phyloP scores from a whole-genome alignment of 2,888 invertebrate species.

The Hetaerina titia region DNA sequence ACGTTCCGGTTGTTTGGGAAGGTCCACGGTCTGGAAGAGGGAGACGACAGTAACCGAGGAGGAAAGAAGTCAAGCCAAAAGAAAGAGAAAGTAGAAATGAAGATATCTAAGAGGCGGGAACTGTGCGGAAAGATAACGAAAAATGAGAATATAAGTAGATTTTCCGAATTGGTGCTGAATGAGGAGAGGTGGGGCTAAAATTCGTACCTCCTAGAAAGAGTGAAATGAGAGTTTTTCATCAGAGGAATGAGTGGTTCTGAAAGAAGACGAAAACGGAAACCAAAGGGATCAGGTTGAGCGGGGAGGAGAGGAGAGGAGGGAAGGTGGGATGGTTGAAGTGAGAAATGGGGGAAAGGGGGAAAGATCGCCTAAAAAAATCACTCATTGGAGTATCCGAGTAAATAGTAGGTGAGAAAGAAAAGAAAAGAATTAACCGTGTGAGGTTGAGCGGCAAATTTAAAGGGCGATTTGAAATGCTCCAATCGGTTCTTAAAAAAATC shows the following conservation, averaged over 20 bases:
- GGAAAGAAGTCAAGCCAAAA: not conserved
- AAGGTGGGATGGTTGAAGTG: no score
- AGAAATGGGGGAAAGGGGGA: not conserved
- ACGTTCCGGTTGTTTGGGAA: not conserved
- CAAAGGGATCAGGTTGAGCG: not conserved
- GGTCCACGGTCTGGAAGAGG: not conserved
- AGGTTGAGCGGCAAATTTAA: conserved; percentile 15
- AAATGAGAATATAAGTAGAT: not conserved
- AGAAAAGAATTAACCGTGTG: not conserved
- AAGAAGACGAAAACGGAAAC: not conserved
- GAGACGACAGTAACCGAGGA: not conserved
- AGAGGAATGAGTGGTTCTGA: not conserved
- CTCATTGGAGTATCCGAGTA: not conserved
- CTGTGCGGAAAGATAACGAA: not conserved
- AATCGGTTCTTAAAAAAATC: not conserved
- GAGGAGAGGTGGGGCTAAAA: not conserved
- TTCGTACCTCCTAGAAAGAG: not conserved
- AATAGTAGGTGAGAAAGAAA: not conserved
- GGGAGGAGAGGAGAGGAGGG: no score
- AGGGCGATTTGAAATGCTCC: not conserved
- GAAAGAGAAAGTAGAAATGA: not conserved
- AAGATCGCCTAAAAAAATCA: not conserved
- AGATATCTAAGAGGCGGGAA: not conserved
- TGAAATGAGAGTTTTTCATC: not conserved
- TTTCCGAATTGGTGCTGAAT: not conserved